These are phyloP conservation scores for Sebastes taczanowskii DNA, from an alignment of 2,797 vertebrate genomes.

Conservation along the genomic window DNA sequence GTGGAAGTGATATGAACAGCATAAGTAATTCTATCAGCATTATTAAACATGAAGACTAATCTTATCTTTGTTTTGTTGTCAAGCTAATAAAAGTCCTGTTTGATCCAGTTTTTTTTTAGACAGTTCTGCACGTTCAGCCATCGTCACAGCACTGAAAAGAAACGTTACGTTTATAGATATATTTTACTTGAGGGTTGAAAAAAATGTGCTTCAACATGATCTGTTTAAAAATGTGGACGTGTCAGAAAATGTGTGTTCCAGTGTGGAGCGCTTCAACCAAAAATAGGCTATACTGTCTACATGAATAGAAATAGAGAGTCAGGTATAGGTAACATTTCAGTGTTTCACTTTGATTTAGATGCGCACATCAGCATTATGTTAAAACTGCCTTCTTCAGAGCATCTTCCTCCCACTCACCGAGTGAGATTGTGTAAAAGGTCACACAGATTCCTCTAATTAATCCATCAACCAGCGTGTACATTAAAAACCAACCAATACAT, in stretches of 20 bases:
- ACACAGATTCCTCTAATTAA: conserved; percentile 13
- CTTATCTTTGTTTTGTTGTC: conserved; percentile 14
- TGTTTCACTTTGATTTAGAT: conserved; percentile 15
- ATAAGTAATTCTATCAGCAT: not conserved
- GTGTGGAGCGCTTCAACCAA: not conserved
- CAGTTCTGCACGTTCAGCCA: not conserved
- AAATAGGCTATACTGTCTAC: not conserved
- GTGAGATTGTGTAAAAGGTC: conserved; percentile 16
- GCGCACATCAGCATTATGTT: conserved; percentile 1
- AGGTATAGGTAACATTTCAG: not conserved
- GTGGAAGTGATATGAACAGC: conserved; percentile 4
- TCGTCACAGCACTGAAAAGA: not conserved
- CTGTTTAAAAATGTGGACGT: not conserved
- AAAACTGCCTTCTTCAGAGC: not conserved
- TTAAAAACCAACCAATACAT: not conserved
- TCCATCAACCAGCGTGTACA: not conserved
- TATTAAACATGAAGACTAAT: not conserved
- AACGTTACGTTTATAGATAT: not conserved
- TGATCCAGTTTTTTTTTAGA: not conserved
- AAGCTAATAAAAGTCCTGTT: not conserved
- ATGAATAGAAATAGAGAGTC: not conserved
- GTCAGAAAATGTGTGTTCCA: not conserved
- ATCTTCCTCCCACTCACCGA: not conserved
- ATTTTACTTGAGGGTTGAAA: not conserved
- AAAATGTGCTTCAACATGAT: not conserved